Evolutionary conservation across 1,140 invertebrate genomes (phyloP).

Genomic region (Pseudobourletiella spinata): DNA sequence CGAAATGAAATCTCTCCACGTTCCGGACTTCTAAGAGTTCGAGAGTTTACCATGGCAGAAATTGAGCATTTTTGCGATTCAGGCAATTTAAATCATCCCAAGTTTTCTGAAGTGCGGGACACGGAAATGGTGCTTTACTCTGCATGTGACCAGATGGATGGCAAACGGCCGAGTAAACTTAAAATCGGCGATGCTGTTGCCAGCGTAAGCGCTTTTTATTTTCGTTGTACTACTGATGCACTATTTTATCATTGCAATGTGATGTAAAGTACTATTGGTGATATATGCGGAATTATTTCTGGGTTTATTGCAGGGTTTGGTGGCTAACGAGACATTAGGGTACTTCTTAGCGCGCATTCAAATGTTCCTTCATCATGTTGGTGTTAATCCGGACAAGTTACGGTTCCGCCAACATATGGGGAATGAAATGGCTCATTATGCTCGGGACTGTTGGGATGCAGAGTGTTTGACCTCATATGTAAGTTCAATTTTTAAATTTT

Average conservation of each 20-base stretch:
- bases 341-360: constrained; percentile 98
- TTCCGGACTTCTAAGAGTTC: constrained; percentile 88
- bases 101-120: constrained; percentile 71
- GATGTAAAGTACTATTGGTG: too few species aligned
- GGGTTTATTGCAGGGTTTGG: constrained; percentile 54
- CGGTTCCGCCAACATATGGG: constrained; percentile 96
- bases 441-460: constrained; percentile 99
- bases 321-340: constrained; percentile 94
- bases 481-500: constrained; percentile 38
- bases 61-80: constrained; percentile 99
- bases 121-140: constrained; percentile 77
- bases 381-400: constrained; percentile 73
- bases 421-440: constrained; percentile 99
- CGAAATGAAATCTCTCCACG: constrained; percentile 99
- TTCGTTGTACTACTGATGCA: too few species aligned
- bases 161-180: constrained; percentile 60
- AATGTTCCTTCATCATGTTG: constrained; percentile 75
- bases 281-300: constrained; percentile 5
- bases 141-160: constrained; percentile 93
- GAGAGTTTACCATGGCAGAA: constrained; percentile 99
- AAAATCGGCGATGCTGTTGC: constrained; percentile 70
- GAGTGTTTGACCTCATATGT: constrained; percentile 89
- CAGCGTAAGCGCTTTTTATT: constrained; percentile 40
- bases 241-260: too few species aligned
- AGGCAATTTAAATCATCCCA: constrained; percentile 74